A percentile compares a stretch with the other conserved stretches of the same genome.
phyloP scores from a whole-genome alignment of 2,888 invertebrate species.

The Caenorhabditis wallacei region DNA sequence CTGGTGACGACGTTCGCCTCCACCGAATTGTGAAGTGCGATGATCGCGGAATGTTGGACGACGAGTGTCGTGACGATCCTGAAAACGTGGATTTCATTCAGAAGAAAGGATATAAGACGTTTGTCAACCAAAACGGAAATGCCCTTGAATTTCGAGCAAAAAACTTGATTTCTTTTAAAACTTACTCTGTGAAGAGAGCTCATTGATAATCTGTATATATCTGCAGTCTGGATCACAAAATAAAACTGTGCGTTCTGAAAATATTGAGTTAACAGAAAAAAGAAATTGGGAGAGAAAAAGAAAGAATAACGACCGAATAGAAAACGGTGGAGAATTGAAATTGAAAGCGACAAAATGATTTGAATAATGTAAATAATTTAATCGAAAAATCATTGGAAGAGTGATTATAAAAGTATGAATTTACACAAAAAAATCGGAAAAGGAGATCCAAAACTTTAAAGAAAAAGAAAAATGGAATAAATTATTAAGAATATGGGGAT shows the following conservation, averaged over 20 bases:
- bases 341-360: too few species aligned
- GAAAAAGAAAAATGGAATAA: constrained; percentile 2
- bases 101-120: not conserved
- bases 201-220: not conserved
- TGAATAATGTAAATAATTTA: too few species aligned
- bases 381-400: too few species aligned
- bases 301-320: too few species aligned
- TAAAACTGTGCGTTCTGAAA: not conserved
- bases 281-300: too few species aligned
- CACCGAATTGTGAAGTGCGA: constrained; percentile 26
- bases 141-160: too few species aligned
- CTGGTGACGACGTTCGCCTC: constrained; percentile 8
- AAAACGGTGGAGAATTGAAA: too few species aligned
- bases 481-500: not conserved
- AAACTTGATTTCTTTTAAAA: too few species aligned
- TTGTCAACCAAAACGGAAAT: too few species aligned
- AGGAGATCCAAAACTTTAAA: constrained; percentile 25
- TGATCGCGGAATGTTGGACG: constrained; percentile 28
- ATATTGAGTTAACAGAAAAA: not conserved
- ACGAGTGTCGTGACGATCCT: constrained; percentile 32
- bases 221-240: not conserved
- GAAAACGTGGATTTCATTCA: not conserved
- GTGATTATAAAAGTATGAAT: too few species aligned
- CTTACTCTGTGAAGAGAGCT: constrained; percentile 4
- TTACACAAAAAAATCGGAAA: not conserved